Evolutionary conservation across 2,113 vertebrate species (phyloP), one percentile per base, ranked within the genome.

Genomic region (Rhombomys opimus): DNA sequence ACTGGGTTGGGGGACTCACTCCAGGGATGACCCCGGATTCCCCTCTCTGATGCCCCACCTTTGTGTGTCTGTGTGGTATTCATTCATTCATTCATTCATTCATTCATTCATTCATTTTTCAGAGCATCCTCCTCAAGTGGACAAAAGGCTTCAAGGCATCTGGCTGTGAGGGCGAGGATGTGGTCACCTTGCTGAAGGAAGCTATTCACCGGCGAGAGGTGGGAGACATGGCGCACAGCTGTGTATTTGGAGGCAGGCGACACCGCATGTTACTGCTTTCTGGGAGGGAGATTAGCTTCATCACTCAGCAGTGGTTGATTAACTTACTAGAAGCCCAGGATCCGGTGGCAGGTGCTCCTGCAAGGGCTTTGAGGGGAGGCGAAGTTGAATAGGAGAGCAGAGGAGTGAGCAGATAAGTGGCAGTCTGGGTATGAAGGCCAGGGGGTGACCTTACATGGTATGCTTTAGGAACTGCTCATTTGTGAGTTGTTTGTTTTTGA

Each of bases 71-170:
- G 1, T 95, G 57, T 78, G 41, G 18, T 65, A 46, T 46, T 41
- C 41, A 30, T 63, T 84, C 27, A 5, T 17, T 61, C 38, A 38
- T 15, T 82, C 9, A 27, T 30, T 84, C n/a, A 46, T 46, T 41
- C 41, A 30, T 63, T 84, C 27, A 5, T 17, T 61, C 38, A 38
- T 15, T 82, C 9, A 27, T 30, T 84, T 86, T 97, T 7, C 90
- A 99, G 99, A 99, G 99, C 3, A 99, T 99, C 88, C 98, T 99
- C 41, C 98, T 99, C 94, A 99, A 99, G 93, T 99, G 99, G 99
- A 99, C 99, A 0, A 99, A 99, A 94, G 99, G 99, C 10, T 99
- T 99, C 98, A 99, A 99, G 97, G 99, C 99, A 0, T 99, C 99
- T 0, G 99, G 99, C 81, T 99, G 99, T 0, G 99, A 99, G 94